These are phyloP conservation scores for Anarrhichthys ocellatus DNA, from an alignment of 2,113 vertebrate species.

Conservation along the genomic window DNA sequence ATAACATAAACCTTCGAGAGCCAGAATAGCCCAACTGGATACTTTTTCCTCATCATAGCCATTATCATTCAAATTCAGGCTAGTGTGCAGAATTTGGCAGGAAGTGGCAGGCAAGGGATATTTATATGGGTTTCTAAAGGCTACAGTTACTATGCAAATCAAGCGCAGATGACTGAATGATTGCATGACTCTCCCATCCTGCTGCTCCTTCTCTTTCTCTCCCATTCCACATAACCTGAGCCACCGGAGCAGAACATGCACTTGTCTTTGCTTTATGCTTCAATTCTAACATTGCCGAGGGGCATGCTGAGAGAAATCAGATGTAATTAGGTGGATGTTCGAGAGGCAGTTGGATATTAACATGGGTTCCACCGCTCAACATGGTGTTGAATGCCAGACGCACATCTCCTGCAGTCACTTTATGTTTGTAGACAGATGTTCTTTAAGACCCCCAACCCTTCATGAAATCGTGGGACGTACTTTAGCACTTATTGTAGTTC, in stretches of 20 bases:
- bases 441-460: conserved; percentile 26
- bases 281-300: conserved; percentile 60
- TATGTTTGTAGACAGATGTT: conserved; percentile 70
- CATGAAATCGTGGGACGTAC: conserved; percentile 11
- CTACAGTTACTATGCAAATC: conserved; percentile 59
- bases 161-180: conserved; percentile 42
- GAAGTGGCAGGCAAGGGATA: conserved; percentile 16
- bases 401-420: conserved; percentile 55
- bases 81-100: neutral
- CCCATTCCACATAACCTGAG: conserved; percentile 56
- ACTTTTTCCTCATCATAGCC: neutral
- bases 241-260: conserved; percentile 68
- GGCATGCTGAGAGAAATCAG: conserved; percentile 64
- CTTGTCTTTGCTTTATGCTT: conserved; percentile 71
- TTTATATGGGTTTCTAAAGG: conserved; percentile 44
- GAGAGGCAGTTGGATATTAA: conserved; percentile 68
- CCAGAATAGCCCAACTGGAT: conserved; percentile 15
- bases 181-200: conserved; percentile 26
- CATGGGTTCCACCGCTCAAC: conserved; percentile 46
- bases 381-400: conserved; percentile 47
- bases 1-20: neutral
- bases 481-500: conserved; percentile 11
- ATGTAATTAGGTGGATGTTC: conserved; percentile 75
- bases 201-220: conserved; percentile 38
- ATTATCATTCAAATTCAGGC: conserved; percentile 42